These are phyloP conservation scores for Pseudomyrmex pallidus DNA, from an alignment of 1,140 invertebrate genomes.

Conservation along the genomic window DNA sequence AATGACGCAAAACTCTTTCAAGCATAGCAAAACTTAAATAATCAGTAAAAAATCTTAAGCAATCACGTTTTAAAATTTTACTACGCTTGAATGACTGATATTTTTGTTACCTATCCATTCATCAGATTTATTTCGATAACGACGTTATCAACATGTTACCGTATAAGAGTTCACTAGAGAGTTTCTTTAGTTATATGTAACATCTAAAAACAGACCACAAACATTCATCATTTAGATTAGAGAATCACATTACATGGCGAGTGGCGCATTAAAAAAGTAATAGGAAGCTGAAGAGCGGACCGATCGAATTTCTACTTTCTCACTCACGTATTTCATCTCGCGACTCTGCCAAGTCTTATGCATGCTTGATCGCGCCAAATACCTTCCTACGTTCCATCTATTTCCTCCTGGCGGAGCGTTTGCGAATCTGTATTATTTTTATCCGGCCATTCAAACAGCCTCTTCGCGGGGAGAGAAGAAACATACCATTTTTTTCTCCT, in stretches of 20 bases:
- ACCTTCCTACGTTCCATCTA: slow-evolving; percentile 68
- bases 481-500: slow-evolving; percentile 8
- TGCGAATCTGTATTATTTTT: slow-evolving; percentile 72
- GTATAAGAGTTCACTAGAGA: too few relatives aligned
- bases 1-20: too few relatives aligned
- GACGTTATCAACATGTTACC: too few relatives aligned
- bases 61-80: too few relatives aligned
- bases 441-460: slow-evolving; percentile 73
- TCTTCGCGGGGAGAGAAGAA: slow-evolving; percentile 12
- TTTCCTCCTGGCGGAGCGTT: slow-evolving; percentile 67
- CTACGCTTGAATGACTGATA: too few relatives aligned
- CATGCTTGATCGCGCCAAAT: slow-evolving; percentile 71
- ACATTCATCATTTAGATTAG: neutral
- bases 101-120: too few relatives aligned
- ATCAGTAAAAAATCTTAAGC: too few relatives aligned
- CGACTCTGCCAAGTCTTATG: slow-evolving; percentile 71
- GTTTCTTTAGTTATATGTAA: too few relatives aligned
- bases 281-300: slow-evolving; percentile 47
- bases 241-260: slow-evolving; percentile 41
- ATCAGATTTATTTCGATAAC: too few relatives aligned
- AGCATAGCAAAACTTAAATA: too few relatives aligned
- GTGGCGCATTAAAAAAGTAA: slow-evolving; percentile 55
- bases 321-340: slow-evolving; percentile 62
- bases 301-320: slow-evolving; percentile 75
- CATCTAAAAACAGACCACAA: neutral